Evolutionary conservation across 2,888 invertebrate genomes (phyloP), one percentile per base, ranked within the genome.

Genomic region (Heteropelma amictum): DNA sequence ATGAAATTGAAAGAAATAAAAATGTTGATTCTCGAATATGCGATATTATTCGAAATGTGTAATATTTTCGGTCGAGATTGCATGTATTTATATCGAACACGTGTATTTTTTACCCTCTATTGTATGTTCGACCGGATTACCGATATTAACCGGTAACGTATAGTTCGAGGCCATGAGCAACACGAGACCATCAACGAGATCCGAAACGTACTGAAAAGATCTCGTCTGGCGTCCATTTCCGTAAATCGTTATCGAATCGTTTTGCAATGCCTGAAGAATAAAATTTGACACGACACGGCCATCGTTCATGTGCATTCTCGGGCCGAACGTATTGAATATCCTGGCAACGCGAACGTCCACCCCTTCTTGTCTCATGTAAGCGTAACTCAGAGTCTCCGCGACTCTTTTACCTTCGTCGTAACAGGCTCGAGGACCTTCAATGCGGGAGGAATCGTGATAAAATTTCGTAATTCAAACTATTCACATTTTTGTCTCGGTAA

Each of bases 351-450:
- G 92, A 0, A 99, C 97, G 47, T 96, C 93, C 23, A 99, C 96
- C 54, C 96, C 95, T 89, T 99, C 99, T 91, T 99, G 98, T 86
- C 98, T 97, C 12, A 97, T 96, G 89, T 99, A 99, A 0, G 99
- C 98, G 89, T 98, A 98, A 81, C 95, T 94, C 70, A 99, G 91
- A 0, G 99, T 97, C 90, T 99, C 99, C 0, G 99, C 96, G 0
- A 99, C 98, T 63, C 99, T 92, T 90, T 99, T 99, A n/a, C 98
- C 99, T 90, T 99, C 99, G 87, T 99, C 99, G 85, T 99, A 99
- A 89, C 99, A 99, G 0, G 99, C 97, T 70, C 99, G 91, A 0
- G 97, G 97, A 1, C 97, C 95, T 94, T n/a, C 84, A 84, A 89
- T 75, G 74, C 70, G 1, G 3, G 17, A 12, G n/a, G n/a, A n/a